Conservation (phyloP, 2,888 invertebrate genomes). For the Oscheius sp. region DNA sequence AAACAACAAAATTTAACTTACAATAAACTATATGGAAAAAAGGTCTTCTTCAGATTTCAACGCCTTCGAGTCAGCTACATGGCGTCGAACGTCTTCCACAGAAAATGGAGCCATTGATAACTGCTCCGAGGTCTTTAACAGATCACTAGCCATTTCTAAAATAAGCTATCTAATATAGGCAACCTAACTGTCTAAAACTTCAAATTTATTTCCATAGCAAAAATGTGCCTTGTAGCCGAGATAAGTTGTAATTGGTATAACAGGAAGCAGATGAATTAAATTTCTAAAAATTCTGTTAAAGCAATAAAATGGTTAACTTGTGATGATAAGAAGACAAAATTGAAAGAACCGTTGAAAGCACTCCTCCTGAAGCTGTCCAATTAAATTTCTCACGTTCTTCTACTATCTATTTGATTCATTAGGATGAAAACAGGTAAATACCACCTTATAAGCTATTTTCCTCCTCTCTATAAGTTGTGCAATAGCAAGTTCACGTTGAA, state of each 20-base stretch:
- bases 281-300: slow-evolving; percentile 35
- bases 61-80: slow-evolving; percentile 21
- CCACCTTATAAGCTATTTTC: slow-evolving; percentile 42
- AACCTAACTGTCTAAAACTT: slow-evolving; percentile 6
- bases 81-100: slow-evolving; percentile 40
- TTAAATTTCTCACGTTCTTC: slow-evolving; percentile 50
- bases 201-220: slow-evolving; percentile 50
- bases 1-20: not conserved
- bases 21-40: slow-evolving; percentile 9
- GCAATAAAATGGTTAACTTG: slow-evolving; percentile 36
- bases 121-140: slow-evolving; percentile 36
- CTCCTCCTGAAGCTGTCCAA: slow-evolving; percentile 49
- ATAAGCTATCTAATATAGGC: not conserved
- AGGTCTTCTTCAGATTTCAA: slow-evolving; percentile 6
- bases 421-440: not conserved
- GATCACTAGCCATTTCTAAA: slow-evolving; percentile 37
- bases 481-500: slow-evolving; percentile 55
- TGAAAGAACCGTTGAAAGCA: slow-evolving; percentile 41
- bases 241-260: slow-evolving; percentile 52
- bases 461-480: slow-evolving; percentile 46
- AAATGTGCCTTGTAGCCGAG: slow-evolving; percentile 54
- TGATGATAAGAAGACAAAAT: slow-evolving; percentile 49
- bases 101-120: slow-evolving; percentile 38
- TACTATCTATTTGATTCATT: slow-evolving; percentile 32
- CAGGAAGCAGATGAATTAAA: slow-evolving; percentile 48